These are phyloP conservation scores for Muraenolepis orangiensis DNA, from an alignment of 2,797 vertebrate genomes.

Conservation along the genomic window DNA sequence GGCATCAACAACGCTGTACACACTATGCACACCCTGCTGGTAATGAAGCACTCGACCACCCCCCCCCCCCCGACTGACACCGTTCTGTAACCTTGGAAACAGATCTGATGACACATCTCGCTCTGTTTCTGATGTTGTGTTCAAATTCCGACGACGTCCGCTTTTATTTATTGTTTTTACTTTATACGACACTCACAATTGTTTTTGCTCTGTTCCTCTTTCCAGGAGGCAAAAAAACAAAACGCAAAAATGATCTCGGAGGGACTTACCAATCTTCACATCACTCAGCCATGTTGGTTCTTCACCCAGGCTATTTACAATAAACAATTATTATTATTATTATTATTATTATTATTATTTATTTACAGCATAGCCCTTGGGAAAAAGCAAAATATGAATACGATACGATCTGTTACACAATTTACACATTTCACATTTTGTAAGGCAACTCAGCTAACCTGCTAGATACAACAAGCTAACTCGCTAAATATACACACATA, in stretches of 20 bases:
- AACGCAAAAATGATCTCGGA: not conserved
- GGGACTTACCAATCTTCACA: not conserved
- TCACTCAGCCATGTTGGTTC: not conserved
- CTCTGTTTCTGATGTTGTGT: not conserved
- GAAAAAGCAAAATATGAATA: too few relatives aligned
- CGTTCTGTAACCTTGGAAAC: not conserved
- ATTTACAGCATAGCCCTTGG: too few relatives aligned
- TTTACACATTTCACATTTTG: too few relatives aligned
- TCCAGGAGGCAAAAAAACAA: not conserved
- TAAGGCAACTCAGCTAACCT: too few relatives aligned
- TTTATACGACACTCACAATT: not conserved
- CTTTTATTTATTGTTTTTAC: not conserved
- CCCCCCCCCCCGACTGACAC: not conserved
- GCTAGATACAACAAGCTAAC: not conserved
- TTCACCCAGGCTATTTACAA: not conserved
- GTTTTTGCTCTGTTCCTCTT: not conserved
- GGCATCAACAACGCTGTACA: constrained; percentile 38
- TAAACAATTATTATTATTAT: not conserved
- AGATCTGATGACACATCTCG: not conserved
- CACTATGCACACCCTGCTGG: constrained; percentile 17
- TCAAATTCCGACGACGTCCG: too few relatives aligned
- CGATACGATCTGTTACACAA: too few relatives aligned
- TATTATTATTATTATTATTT: not conserved
- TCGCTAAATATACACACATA: not conserved
- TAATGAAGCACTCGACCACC: not conserved